Conservation (phyloP, 1,140 invertebrate genomes). For the Ips nitidus region DNA sequence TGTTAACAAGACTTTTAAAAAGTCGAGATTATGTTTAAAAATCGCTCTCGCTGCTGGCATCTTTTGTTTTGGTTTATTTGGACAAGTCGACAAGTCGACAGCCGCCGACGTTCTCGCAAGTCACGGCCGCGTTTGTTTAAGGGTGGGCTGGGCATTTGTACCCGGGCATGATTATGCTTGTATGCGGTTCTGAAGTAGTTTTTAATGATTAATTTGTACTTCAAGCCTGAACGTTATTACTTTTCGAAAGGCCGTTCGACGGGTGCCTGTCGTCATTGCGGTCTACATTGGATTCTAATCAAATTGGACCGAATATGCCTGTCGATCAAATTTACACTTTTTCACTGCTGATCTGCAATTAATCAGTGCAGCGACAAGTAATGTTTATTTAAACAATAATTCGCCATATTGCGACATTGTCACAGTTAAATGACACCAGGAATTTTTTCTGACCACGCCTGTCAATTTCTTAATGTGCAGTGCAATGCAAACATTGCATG, state of each 20-base stretch:
- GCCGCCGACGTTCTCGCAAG: slow-evolving; percentile 16
- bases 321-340: too few relatives aligned
- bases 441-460: too few relatives aligned
- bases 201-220: slow-evolving; percentile 7
- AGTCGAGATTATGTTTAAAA: slow-evolving; percentile 17
- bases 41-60: slow-evolving; percentile 15
- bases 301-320: too few relatives aligned
- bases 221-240: background rate
- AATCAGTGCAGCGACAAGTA: too few relatives aligned
- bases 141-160: slow-evolving; percentile 1
- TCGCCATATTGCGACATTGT: too few relatives aligned
- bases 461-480: too few relatives aligned
- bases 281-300: too few relatives aligned
- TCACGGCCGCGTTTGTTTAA: slow-evolving; percentile 9
- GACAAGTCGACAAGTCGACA: slow-evolving; percentile 10
- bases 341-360: too few relatives aligned
- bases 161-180: slow-evolving; percentile 3
- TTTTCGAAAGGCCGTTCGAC: background rate
- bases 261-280: too few relatives aligned
- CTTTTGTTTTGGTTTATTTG: slow-evolving; percentile 13
- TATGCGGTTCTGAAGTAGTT: slow-evolving; percentile 13
- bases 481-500: too few relatives aligned
- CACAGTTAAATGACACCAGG: too few relatives aligned
- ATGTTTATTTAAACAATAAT: too few relatives aligned
- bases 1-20: slow-evolving; percentile 29